Evolutionary conservation across 1,140 invertebrate genomes (phyloP).

Genomic region (Bombus vancouverensis): DNA sequence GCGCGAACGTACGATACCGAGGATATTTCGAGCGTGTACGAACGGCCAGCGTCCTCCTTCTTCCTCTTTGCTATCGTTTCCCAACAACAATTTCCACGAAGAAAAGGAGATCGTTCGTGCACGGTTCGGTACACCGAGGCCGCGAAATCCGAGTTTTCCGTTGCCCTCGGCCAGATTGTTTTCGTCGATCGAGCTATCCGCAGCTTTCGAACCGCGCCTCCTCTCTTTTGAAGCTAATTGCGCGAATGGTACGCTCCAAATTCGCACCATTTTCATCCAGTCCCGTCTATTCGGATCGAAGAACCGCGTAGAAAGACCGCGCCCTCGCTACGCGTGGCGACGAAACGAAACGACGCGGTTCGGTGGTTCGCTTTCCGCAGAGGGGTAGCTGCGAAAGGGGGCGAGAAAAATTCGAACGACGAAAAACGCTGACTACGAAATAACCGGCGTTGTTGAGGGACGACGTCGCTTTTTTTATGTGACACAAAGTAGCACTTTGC

Average conservation of each 20-base stretch:
- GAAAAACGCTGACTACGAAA: constrained; percentile 78
- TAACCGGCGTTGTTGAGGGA: constrained; percentile 70
- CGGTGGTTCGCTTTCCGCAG: not conserved
- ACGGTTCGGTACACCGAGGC: not conserved
- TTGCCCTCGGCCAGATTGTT: not conserved
- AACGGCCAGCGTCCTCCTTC: not conserved
- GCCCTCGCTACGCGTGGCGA: not conserved
- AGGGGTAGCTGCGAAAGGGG: not conserved
- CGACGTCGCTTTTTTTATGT: constrained; percentile 76
- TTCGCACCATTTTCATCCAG: not conserved
- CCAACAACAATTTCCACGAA: not conserved
- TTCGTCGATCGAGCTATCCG: constrained; percentile 10
- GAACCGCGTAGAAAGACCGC: not conserved
- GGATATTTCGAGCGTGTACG: constrained; percentile 4
- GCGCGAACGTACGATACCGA: constrained; percentile 14
- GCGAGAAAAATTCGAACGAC: constrained; percentile 46
- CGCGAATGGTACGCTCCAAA: not conserved
- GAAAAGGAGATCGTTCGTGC: not conserved
- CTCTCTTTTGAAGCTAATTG: not conserved
- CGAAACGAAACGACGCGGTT: constrained; percentile 26
- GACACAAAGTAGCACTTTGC: constrained; percentile 83
- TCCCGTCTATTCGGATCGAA: not conserved
- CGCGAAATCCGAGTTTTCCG: not conserved
- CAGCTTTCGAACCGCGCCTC: accelerated
- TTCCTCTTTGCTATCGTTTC: not conserved